Evolutionary conservation across 2,113 vertebrate species (phyloP).

Genomic region (Nothoprocta pentlandii): DNA sequence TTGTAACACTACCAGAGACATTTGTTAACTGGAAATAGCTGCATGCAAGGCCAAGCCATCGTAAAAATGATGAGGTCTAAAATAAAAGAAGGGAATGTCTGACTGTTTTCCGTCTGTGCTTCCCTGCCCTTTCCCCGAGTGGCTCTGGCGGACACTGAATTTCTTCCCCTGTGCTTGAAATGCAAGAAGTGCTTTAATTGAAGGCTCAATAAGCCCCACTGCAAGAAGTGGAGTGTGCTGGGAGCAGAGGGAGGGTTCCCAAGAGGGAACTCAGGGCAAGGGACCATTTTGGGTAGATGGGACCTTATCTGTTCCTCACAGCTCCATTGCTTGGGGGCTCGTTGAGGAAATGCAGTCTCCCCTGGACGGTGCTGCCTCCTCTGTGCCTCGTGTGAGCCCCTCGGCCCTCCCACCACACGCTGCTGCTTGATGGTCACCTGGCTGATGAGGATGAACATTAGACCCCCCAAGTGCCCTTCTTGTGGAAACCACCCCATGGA

Average conservation of each 20-base stretch:
- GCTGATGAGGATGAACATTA: not conserved
- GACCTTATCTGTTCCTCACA: not conserved
- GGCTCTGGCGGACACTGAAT: not conserved
- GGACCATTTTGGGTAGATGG: not conserved
- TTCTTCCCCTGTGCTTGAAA: not conserved
- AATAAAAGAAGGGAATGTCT: not conserved
- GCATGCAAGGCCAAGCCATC: not conserved
- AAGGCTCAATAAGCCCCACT: not conserved
- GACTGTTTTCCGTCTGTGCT: not conserved
- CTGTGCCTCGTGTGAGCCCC: accelerated
- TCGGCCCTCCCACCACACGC: accelerated
- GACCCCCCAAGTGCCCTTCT: not conserved
- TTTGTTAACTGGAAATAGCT: not conserved
- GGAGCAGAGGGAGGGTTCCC: not conserved
- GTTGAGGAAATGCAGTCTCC: not conserved
- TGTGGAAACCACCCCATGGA: not conserved
- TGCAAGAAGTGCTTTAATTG: not conserved
- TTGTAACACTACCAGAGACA: not conserved
- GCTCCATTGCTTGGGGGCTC: not conserved
- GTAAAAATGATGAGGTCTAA: not conserved
- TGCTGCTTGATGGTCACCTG: not conserved
- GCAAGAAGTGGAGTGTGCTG: accelerated
- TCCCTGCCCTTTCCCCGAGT: not conserved
- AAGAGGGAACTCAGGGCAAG: not conserved
- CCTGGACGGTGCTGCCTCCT: accelerated